Percentiles rank a stretch among this genome's conserved stretches.
Evolutionary conservation across 2,888 invertebrate species (phyloP).

Genomic region (Allolobophora icterica): DNA sequence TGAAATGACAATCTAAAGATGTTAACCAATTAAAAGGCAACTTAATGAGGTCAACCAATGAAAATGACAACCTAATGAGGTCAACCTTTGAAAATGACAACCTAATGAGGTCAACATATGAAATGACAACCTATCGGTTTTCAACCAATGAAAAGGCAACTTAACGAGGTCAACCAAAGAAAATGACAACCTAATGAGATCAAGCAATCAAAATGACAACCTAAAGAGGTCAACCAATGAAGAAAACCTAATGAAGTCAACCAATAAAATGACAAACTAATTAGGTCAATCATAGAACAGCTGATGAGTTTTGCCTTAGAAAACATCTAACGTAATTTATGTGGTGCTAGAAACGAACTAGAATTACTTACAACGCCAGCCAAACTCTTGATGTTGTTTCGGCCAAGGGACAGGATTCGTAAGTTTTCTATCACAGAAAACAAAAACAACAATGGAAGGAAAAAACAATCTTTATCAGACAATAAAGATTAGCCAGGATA

Average conservation of each 20-base stretch:
- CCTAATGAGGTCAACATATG: no score
- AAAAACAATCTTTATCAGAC: neutral
- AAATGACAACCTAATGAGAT: neutral
- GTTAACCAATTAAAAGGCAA: no score
- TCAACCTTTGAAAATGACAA: neutral
- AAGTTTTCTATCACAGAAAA: constrained; percentile 71
- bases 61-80: no score
- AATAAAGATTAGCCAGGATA: no score
- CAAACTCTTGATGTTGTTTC: constrained; percentile 89
- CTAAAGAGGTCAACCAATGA: no score
- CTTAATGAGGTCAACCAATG: no score
- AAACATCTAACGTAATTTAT: no score
- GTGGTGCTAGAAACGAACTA: neutral
- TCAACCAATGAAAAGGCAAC: neutral
- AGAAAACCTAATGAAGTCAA: no score
- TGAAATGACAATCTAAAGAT: neutral
- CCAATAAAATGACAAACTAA: neutral
- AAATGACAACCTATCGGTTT: no score
- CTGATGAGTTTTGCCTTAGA: neutral
- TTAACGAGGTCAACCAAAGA: neutral
- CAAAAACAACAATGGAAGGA: constrained; percentile 13
- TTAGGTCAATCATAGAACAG: no score
- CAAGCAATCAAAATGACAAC: no score
- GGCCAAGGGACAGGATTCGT: constrained; percentile 81
- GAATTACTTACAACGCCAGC: constrained; percentile 74